Percentiles rank a stretch among this genome's conserved stretches.
Evolutionary conservation across 1,140 invertebrate genomes (phyloP).

Genomic region (Drosophila orena): DNA sequence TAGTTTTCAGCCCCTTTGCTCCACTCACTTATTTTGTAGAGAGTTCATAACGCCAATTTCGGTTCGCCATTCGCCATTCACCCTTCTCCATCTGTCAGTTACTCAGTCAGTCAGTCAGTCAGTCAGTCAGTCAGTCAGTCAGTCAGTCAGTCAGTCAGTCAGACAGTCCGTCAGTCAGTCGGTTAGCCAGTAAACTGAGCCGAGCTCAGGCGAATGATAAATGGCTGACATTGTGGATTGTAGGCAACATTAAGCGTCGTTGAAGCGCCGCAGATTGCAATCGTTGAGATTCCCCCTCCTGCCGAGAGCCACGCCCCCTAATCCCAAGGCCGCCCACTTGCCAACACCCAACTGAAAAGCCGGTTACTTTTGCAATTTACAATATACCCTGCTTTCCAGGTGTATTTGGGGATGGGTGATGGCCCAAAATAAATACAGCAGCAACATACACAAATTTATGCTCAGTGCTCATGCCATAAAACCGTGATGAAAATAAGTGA

Average conservation of each 20-base stretch:
- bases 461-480: too few relatives aligned
- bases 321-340: conserved; percentile 7
- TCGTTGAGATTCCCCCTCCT: conserved; percentile 42
- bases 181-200: conserved; percentile 27
- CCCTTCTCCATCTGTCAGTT: conserved; percentile 18
- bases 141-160: conserved; percentile 16
- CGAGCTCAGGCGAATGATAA: conserved; percentile 70
- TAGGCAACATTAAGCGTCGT: conserved; percentile 76
- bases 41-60: conserved; percentile 64
- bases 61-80: conserved; percentile 16
- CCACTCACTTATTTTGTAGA: conserved; percentile 25
- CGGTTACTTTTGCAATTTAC: conserved; percentile 7
- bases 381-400: background rate
- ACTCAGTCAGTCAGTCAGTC: conserved; percentile 25
- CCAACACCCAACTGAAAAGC: background rate
- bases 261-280: conserved; percentile 76
- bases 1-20: conserved; percentile 1
- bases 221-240: conserved; percentile 77
- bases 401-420: background rate
- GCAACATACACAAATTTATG: too few relatives aligned
- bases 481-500: background rate
- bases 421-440: too few relatives aligned
- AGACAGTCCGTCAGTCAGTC: conserved; percentile 17
- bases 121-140: conserved; percentile 18
- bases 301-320: conserved; percentile 9